These are phyloP conservation scores for Listronotus bonariensis DNA, from an alignment of 1,140 invertebrate species.

Conservation along the genomic window DNA sequence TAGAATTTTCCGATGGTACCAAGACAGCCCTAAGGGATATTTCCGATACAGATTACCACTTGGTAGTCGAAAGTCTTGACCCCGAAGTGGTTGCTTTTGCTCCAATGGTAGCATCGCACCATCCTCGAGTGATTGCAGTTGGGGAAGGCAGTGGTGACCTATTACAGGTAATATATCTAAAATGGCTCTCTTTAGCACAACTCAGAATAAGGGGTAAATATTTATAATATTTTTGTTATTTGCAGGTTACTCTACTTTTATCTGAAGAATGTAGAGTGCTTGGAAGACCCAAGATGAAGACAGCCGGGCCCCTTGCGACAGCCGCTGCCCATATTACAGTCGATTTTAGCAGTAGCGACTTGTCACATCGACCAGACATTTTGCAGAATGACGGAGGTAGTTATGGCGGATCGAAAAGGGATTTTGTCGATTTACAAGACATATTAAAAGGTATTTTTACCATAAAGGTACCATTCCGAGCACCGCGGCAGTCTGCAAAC, in stretches of 20 bases:
- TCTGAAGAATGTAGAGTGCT: conserved; percentile 68
- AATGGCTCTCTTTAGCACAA: too few species aligned
- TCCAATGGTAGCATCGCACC: conserved; percentile 84
- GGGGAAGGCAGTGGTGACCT: conserved; percentile 82
- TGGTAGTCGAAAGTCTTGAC: conserved; percentile 88
- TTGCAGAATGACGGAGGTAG: conserved; percentile 78
- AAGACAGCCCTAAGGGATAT: conserved; percentile 83
- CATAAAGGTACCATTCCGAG: too few species aligned
- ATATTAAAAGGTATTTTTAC: conserved; percentile 69
- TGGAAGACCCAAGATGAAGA: conserved; percentile 57
- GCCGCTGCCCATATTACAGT: conserved; percentile 86
- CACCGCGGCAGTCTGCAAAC: too few species aligned
- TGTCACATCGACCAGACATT: conserved; percentile 77
- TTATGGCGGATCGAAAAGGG: conserved; percentile 64
- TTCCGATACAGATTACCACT: conserved; percentile 80
- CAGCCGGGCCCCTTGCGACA: conserved; percentile 70
- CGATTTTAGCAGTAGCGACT: conserved; percentile 79
- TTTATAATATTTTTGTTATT: not conserved
- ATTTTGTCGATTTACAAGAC: conserved; percentile 71
- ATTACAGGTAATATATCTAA: conserved; percentile 65
- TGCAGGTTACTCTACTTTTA: conserved; percentile 63
- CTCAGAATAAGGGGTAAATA: not conserved
- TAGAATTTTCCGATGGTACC: conserved; percentile 92
- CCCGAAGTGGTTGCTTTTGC: conserved; percentile 90
- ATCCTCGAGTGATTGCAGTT: conserved; percentile 89